Conservation (phyloP, 2,888 invertebrate genomes). For the Drosophila quinaria region DNA sequence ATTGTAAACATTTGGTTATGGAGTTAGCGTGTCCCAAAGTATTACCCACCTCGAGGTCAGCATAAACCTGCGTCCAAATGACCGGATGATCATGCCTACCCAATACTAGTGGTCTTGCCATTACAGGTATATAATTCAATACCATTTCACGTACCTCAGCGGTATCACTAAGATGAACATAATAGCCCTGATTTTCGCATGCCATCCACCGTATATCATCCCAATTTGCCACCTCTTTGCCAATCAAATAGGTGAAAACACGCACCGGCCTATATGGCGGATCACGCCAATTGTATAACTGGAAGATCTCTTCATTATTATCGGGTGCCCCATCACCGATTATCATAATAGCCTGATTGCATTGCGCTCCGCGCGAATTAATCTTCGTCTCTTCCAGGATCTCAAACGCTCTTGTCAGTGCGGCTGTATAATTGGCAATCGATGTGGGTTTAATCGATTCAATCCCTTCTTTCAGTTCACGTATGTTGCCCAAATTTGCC, state of each 20-base stretch:
- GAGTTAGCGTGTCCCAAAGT: slow-evolving; percentile 15
- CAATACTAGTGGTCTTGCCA: slow-evolving; percentile 97
- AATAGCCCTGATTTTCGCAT: slow-evolving; percentile 97
- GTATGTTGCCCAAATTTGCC: slow-evolving; percentile 94
- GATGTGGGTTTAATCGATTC: slow-evolving; percentile 92
- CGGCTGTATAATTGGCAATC: slow-evolving; percentile 97
- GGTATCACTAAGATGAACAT: slow-evolving; percentile 97
- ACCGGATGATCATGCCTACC: slow-evolving; percentile 93
- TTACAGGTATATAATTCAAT: slow-evolving; percentile 97
- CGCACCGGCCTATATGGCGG: slow-evolving; percentile 93
- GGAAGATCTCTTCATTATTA: slow-evolving; percentile 96
- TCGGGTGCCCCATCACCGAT: slow-evolving; percentile 99
- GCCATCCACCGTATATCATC: slow-evolving; percentile 99
- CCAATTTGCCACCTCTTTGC: slow-evolving; percentile 96
- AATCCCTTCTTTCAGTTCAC: slow-evolving; percentile 93
- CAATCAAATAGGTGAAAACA: slow-evolving; percentile 99
- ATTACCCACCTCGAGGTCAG: slow-evolving; percentile 92
- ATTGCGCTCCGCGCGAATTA: slow-evolving; percentile 89
- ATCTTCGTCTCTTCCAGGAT: slow-evolving; percentile 90
- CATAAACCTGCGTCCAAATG: slow-evolving; percentile 99
- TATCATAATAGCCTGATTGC: slow-evolving; percentile 98
- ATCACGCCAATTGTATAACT: slow-evolving; percentile 94
- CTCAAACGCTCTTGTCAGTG: slow-evolving; percentile 95
- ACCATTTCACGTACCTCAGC: slow-evolving; percentile 99
- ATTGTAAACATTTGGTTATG: slow-evolving; percentile 11